These are phyloP conservation scores for Diadema setosum DNA, from an alignment of 35 echinoderm and acorn worm genomes.

Conservation along the genomic window DNA sequence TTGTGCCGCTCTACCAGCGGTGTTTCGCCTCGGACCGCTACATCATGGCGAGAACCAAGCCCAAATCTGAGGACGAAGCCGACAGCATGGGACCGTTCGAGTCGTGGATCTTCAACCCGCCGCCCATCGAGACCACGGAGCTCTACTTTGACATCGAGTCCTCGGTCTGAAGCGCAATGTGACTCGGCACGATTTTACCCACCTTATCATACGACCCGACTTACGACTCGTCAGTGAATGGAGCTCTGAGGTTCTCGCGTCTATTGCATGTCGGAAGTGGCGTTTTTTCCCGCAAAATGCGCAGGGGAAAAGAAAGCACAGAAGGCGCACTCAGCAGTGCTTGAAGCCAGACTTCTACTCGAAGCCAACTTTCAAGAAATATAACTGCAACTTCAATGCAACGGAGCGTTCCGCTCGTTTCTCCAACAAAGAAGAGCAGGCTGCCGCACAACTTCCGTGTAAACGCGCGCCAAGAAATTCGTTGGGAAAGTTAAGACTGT, in stretches of 20 bases:
- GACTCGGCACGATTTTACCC: neutral
- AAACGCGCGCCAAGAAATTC: too few species aligned
- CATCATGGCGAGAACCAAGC: slow-evolving; percentile 61
- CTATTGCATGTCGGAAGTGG: too few species aligned
- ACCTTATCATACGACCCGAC: neutral
- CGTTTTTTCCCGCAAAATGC: too few species aligned
- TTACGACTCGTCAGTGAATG: neutral
- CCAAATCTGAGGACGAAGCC: neutral
- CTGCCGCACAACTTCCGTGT: too few species aligned
- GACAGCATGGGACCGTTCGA: neutral
- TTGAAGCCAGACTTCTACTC: too few species aligned
- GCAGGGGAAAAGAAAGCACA: too few species aligned
- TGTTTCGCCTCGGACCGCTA: slow-evolving; percentile 67
- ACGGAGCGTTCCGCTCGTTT: too few species aligned
- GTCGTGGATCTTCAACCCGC: neutral
- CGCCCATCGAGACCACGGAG: neutral
- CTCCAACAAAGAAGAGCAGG: too few species aligned
- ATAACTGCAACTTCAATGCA: too few species aligned
- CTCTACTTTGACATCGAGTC: slow-evolving; percentile 11
- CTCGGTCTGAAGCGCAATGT: neutral
- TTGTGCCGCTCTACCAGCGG: slow-evolving; percentile 71
- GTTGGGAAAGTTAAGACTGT: too few species aligned
- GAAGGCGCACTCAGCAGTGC: too few species aligned
- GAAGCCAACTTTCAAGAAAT: too few species aligned
- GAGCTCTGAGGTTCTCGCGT: neutral